Percentiles rank a stretch among this genome's conserved stretches.
These are phyloP conservation scores for Trachelus stipa DNA, from an alignment of 2,888 invertebrate genomes.

Conservation along the genomic window DNA sequence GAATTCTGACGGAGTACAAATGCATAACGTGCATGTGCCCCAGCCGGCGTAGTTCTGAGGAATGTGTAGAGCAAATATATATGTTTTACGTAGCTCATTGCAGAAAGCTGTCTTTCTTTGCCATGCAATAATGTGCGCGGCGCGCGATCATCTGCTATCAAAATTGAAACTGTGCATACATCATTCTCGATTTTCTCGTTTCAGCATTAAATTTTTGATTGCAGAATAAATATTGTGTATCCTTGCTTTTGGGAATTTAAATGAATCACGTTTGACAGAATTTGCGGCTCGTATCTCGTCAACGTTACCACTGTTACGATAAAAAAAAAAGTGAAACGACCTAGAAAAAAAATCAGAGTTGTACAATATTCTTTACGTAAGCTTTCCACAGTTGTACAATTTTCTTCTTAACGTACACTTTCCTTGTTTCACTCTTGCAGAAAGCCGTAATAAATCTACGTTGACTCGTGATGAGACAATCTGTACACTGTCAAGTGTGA, in stretches of 20 bases:
- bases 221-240: constrained; percentile 26
- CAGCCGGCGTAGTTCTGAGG: constrained; percentile 56
- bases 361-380: constrained; percentile 10
- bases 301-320: background rate
- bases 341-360: background rate
- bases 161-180: constrained; percentile 20
- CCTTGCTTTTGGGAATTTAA: constrained; percentile 24
- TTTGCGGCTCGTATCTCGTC: background rate
- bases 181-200: constrained; percentile 21
- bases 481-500: constrained; percentile 15
- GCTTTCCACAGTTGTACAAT: no score
- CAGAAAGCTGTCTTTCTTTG: constrained; percentile 56
- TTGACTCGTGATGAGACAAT: background rate
- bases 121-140: constrained; percentile 46
- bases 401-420: background rate
- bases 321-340: background rate
- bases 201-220: constrained; percentile 27
- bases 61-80: constrained; percentile 43
- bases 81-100: constrained; percentile 26
- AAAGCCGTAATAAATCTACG: background rate
- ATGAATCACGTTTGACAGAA: constrained; percentile 19
- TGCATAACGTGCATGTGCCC: constrained; percentile 45
- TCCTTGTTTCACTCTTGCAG: constrained; percentile 14
- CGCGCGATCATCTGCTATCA: constrained; percentile 43
- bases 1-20: constrained; percentile 37